A percentile compares a stretch with the other conserved stretches of the same genome.
These are phyloP conservation scores for Mesorhabditis spiculigera DNA, from an alignment of 2,888 invertebrate species.

Conservation along the genomic window DNA sequence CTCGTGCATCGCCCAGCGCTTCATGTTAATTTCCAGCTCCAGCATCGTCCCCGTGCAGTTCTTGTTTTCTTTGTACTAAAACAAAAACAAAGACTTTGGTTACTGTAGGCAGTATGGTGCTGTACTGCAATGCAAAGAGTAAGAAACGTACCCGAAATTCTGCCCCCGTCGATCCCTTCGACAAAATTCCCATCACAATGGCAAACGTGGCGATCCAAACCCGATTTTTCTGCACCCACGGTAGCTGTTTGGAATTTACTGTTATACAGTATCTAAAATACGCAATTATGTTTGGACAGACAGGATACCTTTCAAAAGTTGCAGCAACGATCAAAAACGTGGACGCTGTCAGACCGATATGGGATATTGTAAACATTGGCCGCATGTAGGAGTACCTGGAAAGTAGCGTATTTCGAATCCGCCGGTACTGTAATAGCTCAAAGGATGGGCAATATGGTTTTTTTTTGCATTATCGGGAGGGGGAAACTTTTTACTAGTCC, in stretches of 20 bases:
- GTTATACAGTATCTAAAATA: constrained; percentile 8
- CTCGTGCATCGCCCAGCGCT: not conserved
- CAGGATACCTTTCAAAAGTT: constrained; percentile 40
- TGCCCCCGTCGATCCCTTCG: constrained; percentile 11
- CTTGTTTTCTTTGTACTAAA: not conserved
- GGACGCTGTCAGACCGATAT: constrained; percentile 54
- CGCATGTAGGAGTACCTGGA: constrained; percentile 53
- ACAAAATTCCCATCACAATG: constrained; percentile 33
- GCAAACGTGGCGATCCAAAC: constrained; percentile 25
- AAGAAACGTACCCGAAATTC: not conserved
- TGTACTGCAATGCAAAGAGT: not conserved
- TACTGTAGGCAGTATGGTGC: not conserved
- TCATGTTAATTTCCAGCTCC: not conserved
- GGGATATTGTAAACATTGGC: constrained; percentile 53
- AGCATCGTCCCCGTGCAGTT: not conserved
- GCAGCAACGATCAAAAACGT: constrained; percentile 53
- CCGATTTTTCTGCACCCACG: constrained; percentile 25
- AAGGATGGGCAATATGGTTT: no score
- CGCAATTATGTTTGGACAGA: not conserved
- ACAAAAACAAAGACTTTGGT: not conserved
- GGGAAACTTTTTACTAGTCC: no score
- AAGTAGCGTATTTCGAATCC: not conserved
- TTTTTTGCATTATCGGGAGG: no score
- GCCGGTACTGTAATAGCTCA: not conserved
- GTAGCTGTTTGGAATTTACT: not conserved